Conservation (phyloP, 2,888 invertebrate species). For the Thelaira solivaga region DNA sequence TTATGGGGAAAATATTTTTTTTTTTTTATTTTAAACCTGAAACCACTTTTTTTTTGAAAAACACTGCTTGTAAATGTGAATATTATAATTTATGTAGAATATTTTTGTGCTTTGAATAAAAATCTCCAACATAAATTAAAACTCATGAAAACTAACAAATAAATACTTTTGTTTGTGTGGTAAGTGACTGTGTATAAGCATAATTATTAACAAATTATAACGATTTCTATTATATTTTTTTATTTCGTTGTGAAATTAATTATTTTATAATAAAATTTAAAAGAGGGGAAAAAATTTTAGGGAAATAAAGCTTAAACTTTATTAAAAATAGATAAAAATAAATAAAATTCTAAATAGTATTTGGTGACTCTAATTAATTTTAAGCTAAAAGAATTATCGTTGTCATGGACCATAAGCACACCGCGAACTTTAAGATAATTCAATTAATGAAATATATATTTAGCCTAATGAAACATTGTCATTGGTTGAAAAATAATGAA, state of each 20-base stretch:
- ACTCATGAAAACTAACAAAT: background rate
- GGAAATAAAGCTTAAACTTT: too few relatives aligned
- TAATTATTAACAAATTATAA: slow-evolving; percentile 47
- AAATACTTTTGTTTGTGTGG: background rate
- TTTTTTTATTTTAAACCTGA: too few relatives aligned
- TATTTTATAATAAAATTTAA: background rate
- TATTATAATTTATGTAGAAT: background rate
- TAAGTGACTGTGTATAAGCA: slow-evolving; percentile 14
- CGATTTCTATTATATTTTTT: background rate
- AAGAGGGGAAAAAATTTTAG: background rate
- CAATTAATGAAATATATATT: too few relatives aligned
- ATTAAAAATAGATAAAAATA: too few relatives aligned
- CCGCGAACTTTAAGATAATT: too few relatives aligned
- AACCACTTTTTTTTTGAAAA: too few relatives aligned
- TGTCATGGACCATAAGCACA: too few relatives aligned
- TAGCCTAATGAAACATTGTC: too few relatives aligned
- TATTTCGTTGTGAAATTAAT: background rate
- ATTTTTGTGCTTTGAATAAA: background rate
- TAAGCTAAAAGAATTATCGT: too few relatives aligned
- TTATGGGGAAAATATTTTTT: slow-evolving; percentile 22
- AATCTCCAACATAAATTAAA: background rate
- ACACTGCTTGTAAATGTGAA: background rate
- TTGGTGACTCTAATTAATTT: too few relatives aligned
- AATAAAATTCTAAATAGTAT: too few relatives aligned
- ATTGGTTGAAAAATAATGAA: too few relatives aligned